phyloP scores from a whole-genome alignment of 1,140 invertebrate species.

The Drosophila tropicalis region DNA sequence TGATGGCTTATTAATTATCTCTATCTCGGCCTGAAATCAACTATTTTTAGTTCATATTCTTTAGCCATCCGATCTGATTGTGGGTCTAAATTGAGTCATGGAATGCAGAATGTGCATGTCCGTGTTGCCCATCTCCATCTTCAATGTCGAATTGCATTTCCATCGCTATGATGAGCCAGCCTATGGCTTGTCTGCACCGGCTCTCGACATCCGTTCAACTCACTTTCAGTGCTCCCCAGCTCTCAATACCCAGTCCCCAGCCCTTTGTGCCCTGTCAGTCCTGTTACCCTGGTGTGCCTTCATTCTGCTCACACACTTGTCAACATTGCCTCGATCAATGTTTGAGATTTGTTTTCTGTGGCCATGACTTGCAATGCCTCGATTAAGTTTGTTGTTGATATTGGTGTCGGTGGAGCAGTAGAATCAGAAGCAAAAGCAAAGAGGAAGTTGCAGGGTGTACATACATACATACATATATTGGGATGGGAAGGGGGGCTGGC shows the following conservation, averaged over 20 bases:
- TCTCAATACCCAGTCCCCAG: no score
- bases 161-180: neutral
- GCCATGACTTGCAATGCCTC: constrained; percentile 39
- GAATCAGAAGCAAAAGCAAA: neutral
- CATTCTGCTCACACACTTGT: constrained; percentile 36
- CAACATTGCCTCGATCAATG: constrained; percentile 49
- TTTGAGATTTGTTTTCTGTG: constrained; percentile 49
- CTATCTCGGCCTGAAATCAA: no score
- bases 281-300: constrained; percentile 8
- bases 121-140: no score
- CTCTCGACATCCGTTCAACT: neutral
- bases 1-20: no score
- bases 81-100: no score
- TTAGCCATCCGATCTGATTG: no score
- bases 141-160: neutral
- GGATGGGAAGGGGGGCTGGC: neutral
- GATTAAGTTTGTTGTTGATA: constrained; percentile 34
- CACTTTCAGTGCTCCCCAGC: neutral
- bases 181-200: neutral
- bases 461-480: no score
- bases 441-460: neutral
- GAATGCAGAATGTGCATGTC: no score
- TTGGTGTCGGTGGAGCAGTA: constrained; percentile 14
- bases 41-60: no score
- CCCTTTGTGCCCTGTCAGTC: neutral